phyloP scores from a whole-genome alignment of 1,140 invertebrate species.

The Aphidius gifuensis region DNA sequence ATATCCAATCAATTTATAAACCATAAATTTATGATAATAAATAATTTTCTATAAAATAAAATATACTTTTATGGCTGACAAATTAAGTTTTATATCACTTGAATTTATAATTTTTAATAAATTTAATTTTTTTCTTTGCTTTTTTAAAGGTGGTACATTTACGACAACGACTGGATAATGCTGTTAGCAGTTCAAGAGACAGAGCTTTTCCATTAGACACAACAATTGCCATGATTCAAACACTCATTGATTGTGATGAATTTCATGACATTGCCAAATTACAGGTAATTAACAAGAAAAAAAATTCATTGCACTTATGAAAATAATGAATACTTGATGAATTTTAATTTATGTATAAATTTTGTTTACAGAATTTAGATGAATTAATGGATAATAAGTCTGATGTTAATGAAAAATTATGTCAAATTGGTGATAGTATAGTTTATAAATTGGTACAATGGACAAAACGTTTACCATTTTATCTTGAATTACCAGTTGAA shows the following conservation, averaged over 20 bases:
- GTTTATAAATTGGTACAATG: constrained; percentile 97
- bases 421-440: constrained; percentile 92
- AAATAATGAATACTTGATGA: background rate
- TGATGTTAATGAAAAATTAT: constrained; percentile 87
- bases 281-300: constrained; percentile 50
- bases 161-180: constrained; percentile 79
- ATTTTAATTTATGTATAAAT: constrained; percentile 9
- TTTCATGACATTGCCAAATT: constrained; percentile 92
- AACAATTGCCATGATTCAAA: constrained; percentile 81
- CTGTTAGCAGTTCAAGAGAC: constrained; percentile 81
- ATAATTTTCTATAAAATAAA: no score
- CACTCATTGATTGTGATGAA: constrained; percentile 89
- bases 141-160: constrained; percentile 73
- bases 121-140: background rate
- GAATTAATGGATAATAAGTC: constrained; percentile 87
- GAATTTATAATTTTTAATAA: no score
- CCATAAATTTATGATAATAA: no score
- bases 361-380: constrained; percentile 75
- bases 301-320: background rate
- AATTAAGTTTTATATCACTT: background rate
- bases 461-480: constrained; percentile 96
- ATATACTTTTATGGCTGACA: no score
- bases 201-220: constrained; percentile 77
- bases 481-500: constrained; percentile 90
- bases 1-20: no score